Conservation (phyloP, 2,888 invertebrate species). For the Euphydryas editha region DNA sequence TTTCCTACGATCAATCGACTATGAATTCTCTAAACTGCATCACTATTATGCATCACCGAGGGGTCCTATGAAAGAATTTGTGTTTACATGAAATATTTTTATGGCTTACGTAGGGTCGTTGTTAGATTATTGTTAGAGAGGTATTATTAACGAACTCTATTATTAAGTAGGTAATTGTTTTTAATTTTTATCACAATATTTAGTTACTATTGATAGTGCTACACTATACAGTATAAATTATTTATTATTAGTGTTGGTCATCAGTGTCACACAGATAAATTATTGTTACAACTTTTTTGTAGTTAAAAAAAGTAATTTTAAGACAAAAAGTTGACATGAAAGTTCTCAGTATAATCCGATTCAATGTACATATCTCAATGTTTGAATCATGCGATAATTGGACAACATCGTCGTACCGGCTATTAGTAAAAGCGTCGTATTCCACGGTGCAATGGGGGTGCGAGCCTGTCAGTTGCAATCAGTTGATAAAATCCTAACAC, state of each 20-base stretch:
- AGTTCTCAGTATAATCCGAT: neutral
- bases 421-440: constrained; percentile 37
- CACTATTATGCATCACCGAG: constrained; percentile 60
- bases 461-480: constrained; percentile 66
- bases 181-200: neutral
- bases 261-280: too few relatives aligned
- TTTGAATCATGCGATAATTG: constrained; percentile 27
- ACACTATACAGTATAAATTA: neutral
- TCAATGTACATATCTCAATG: neutral
- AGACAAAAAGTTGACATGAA: too few relatives aligned
- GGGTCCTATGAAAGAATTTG: constrained; percentile 57
- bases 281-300: too few relatives aligned
- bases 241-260: too few relatives aligned
- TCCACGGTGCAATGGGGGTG: constrained; percentile 22
- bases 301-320: too few relatives aligned
- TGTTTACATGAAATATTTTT: constrained; percentile 70
- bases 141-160: constrained; percentile 12
- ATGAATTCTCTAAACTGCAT: constrained; percentile 68
- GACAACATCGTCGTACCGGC: constrained; percentile 24
- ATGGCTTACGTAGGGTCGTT: constrained; percentile 48
- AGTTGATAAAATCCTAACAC: constrained; percentile 79
- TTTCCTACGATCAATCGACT: constrained; percentile 61
- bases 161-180: constrained; percentile 10
- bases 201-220: neutral
- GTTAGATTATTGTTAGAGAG: constrained; percentile 23